Base-by-base conservation (phyloP, 2,888 invertebrate species). In the Habrosyne pyritoides region DNA sequence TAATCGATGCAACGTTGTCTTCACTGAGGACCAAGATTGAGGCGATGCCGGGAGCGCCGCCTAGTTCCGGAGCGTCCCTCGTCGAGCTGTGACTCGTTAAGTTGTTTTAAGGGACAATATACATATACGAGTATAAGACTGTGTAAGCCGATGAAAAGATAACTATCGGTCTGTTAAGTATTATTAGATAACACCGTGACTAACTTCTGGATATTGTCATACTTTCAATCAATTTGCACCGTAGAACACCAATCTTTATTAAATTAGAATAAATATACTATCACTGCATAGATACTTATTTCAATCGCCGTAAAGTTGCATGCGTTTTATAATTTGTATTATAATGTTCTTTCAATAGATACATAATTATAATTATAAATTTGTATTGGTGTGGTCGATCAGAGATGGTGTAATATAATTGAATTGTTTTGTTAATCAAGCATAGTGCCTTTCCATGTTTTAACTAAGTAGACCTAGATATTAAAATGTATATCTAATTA, bases 391-490 rank as follows among this genome's bases (percentile, higher is more conserved):
- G 47, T 61, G 59, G 59, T 69, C 14, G 42, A 42, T 18, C 28
- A 47, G 28, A 49, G 24, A 62, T 65, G 63, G 65, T 66, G 58
- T 66, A 61, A 56, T 4, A 24, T 56, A 58, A 48, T 54, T 59
- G 62, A 63, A 64, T 58, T 64, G 81, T 79, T 71, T 66, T 73
- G n/a, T 82, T 81, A 80, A 73, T 83, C 84, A 89, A 87, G 86
- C 73, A 86, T 89, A 89, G 91, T 91, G 91, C 91, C 91, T 91
- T 91, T 90, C 81, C 83, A 83, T 69, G 64, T 79, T 85, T 61
- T 77, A 80, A 78, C 64, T 83, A 79, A 72, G 70, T 82, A 83
- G 76, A 59, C 63, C 56, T 84, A 81, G 75, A 18, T 42, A 42
- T 70, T 67, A 70, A 74, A 77, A 70, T 48, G 71, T 75, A 75